These are phyloP conservation scores for Fopius arisanus DNA, from an alignment of 1,140 invertebrate genomes.

Conservation along the genomic window DNA sequence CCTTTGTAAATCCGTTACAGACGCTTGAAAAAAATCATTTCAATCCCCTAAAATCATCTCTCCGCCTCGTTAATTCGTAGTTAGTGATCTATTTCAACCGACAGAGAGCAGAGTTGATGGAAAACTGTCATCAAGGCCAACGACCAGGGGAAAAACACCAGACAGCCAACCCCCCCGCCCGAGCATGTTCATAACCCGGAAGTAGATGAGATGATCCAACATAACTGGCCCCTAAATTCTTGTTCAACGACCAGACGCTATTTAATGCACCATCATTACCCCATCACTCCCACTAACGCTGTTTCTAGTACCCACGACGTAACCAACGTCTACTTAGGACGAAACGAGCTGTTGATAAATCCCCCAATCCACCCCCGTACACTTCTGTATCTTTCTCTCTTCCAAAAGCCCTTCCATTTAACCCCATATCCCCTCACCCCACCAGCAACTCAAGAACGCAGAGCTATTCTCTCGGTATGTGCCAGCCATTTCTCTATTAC, in stretches of 20 bases:
- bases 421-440: slow-evolving; percentile 25
- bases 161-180: too few species aligned
- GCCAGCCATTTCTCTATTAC: slow-evolving; percentile 58
- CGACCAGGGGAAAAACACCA: too few species aligned
- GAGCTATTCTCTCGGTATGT: slow-evolving; percentile 50
- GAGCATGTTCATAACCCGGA: too few species aligned
- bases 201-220: too few species aligned
- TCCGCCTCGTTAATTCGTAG: too few species aligned
- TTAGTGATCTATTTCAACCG: too few species aligned
- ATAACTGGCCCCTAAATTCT: slow-evolving; percentile 55
- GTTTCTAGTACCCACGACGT: slow-evolving; percentile 49
- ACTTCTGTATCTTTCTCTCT: slow-evolving; percentile 37
- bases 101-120: too few species aligned
- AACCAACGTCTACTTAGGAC: slow-evolving; percentile 59
- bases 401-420: slow-evolving; percentile 13
- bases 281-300: slow-evolving; percentile 60
- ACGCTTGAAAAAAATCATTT: too few species aligned
- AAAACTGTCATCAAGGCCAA: too few species aligned
- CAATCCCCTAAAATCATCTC: too few species aligned
- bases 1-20: too few species aligned
- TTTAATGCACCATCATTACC: slow-evolving; percentile 61
- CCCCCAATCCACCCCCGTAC: slow-evolving; percentile 24
- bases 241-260: slow-evolving; percentile 59
- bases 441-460: slow-evolving; percentile 18
- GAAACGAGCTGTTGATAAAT: slow-evolving; percentile 63